Evolutionary conservation across 2,797 vertebrate species (phyloP), one percentile per base, ranked within the genome.

Genomic region (Champsocephalus esox): DNA sequence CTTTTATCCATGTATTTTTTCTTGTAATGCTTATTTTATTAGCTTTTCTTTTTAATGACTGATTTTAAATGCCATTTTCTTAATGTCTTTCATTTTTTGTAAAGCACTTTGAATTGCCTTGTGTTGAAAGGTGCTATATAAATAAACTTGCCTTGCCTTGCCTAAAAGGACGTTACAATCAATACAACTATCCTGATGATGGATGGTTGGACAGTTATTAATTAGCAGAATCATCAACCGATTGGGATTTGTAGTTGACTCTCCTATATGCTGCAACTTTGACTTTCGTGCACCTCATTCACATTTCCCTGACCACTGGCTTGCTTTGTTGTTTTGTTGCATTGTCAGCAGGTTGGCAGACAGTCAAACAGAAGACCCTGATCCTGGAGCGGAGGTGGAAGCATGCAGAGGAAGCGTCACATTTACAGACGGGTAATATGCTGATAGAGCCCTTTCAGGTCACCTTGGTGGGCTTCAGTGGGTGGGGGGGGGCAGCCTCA

Each of bases 381-480:
- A 66, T 77, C 61, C 21, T 32, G 5, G 13, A 55, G 70, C 41
- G 51, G 44, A 69, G 50, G 60, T 59, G 49, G 48, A 59, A 51
- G 63, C 19, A 5, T 51, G 54, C 12, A 28, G 58, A 81, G 51
- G 72, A 71, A 71, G 54, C 52, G 66, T 66, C 44, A 38, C 69
- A 54, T 70, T 66, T 46, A 46, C 38, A 60, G 74, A 66, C 16
- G 66, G 17, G 28, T 52, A 77, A 87, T 76, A 68, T 66, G 75
- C 76, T 80, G 77, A 86, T 66, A 13, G 49, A 79, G 82, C 54
- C 56, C 60, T 70, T 46, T 54, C 12, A 73, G 87, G 86, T 92
- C 85, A 90, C 88, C 90, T 90, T 91, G 83, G 76, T 56, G 65
- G 66, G 60, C 45, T n/a, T 6, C 46, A 77, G 73, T 45, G 55